phyloP scores from a whole-genome alignment of 1,140 invertebrate genomes.

The Drosophila obscura region DNA sequence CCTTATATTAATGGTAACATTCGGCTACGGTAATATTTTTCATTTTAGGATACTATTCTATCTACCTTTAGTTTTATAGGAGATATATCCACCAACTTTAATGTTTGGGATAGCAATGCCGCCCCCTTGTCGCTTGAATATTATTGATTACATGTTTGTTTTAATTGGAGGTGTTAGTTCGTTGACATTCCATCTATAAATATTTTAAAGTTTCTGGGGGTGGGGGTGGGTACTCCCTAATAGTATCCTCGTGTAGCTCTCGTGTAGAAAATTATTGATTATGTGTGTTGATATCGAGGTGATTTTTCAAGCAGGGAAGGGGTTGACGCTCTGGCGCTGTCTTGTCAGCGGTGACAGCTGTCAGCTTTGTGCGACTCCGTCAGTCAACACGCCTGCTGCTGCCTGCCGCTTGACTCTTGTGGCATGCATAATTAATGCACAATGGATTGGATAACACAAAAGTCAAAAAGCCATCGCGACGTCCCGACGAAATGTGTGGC shows the following conservation, averaged over 20 bases:
- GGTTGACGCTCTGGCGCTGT: conserved; percentile 15
- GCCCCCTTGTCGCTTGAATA: too few species aligned
- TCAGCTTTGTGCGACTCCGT: conserved; percentile 29
- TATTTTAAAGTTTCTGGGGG: too few species aligned
- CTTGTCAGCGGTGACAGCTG: conserved; percentile 61
- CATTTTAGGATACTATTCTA: too few species aligned
- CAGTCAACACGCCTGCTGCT: conserved; percentile 19
- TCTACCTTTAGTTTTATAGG: too few species aligned
- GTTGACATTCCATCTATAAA: too few species aligned
- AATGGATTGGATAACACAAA: conserved; percentile 33
- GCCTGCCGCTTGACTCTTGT: conserved; percentile 34
- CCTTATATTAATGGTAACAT: too few species aligned
- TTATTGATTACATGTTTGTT: too few species aligned
- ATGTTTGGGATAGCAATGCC: too few species aligned
- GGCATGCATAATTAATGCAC: conserved; percentile 75
- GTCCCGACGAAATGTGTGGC: conserved; percentile 56
- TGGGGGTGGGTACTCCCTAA: too few species aligned
- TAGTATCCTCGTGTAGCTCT: neutral
- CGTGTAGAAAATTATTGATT: conserved; percentile 56
- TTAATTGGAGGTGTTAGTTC: too few species aligned
- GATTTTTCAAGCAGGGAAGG: conserved; percentile 1
- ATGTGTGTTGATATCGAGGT: conserved; percentile 20
- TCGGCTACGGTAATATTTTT: too few species aligned
- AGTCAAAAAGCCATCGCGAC: conserved; percentile 31
- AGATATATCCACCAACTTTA: too few species aligned